phyloP scores from a whole-genome alignment of 2,113 vertebrate species.

The Delphinus delphis region DNA sequence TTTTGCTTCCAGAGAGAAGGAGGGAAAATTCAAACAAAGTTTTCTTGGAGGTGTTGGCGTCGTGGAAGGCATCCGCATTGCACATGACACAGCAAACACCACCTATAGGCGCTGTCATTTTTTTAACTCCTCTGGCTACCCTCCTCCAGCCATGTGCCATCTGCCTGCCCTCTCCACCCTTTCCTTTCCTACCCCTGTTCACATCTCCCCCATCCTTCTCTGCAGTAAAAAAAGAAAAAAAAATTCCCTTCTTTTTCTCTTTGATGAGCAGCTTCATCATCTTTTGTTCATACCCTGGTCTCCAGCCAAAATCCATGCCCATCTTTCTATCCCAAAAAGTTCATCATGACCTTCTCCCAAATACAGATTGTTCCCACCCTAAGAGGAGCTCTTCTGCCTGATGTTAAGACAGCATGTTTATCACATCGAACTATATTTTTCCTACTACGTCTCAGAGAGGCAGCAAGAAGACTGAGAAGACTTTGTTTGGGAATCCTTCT shows the following conservation, averaged over 20 bases:
- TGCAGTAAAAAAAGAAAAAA: neutral
- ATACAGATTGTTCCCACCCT: neutral
- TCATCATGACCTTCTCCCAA: neutral
- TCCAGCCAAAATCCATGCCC: neutral
- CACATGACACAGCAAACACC: neutral
- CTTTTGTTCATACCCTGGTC: neutral
- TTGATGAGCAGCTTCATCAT: neutral
- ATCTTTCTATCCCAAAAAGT: neutral
- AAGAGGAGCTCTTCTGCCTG: neutral
- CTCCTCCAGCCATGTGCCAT: neutral
- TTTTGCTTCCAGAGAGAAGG: neutral
- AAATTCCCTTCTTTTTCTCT: neutral
- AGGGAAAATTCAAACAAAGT: neutral
- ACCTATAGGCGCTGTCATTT: accelerated
- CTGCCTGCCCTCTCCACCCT: neutral
- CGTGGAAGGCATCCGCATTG: neutral
- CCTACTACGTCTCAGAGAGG: neutral
- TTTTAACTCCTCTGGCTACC: neutral
- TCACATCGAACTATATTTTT: neutral
- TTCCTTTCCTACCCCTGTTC: no score
- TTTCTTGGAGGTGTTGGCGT: neutral
- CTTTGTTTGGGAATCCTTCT: neutral
- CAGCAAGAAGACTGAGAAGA: neutral
- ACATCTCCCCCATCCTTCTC: neutral
- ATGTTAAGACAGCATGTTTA: neutral